Base-by-base conservation (phyloP, 2,888 invertebrate species). In the Gibbula magus region DNA sequence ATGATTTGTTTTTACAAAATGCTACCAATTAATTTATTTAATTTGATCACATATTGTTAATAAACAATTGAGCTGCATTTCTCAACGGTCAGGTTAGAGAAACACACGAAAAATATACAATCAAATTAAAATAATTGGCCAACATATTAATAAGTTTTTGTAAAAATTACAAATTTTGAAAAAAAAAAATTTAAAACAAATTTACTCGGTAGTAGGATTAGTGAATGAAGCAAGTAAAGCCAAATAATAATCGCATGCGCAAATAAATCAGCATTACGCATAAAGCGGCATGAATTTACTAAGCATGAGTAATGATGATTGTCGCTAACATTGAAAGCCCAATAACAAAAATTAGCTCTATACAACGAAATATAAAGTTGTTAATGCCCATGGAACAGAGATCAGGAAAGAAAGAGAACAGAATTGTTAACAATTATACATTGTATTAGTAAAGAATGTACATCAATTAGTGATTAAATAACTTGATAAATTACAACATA, bases 201-300 rank as follows among this genome's bases (percentile, higher is more conserved):
- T n/a, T 56, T 54, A 5, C 20, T 13, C 56, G 4, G 5, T 25
- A 29, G 7, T 7, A 25, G 29, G 16, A 61, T 10, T 61, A 29
- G 61, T 61, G 25, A 61, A 61, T 25, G 29, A 22, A 61, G 61
- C 61, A 29, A 18, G 29, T 29, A n/a, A 61, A 61, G 61, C 29
- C 25, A 61, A 61, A 61, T 61, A 61, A 61, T 61, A 61, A 29
- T 61, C 61, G 61, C 61, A 61, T 61, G 61, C 61, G 61, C 16
- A 25, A 16, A 61, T 61, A 61, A 29, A 29, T 16, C 61, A 61
- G 20, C 61, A 29, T 61, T 18, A 25, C 29, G 61, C 25, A 61
- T 25, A 61, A 61, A 61, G 61, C 25, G 25, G 61, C 61, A 61
- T 16, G 25, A 10, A n/a, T 45, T 25, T 25, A 29, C 61, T 29